phyloP scores from a whole-genome alignment of 1,140 invertebrate species.

The Protaetia brevitarsis region DNA sequence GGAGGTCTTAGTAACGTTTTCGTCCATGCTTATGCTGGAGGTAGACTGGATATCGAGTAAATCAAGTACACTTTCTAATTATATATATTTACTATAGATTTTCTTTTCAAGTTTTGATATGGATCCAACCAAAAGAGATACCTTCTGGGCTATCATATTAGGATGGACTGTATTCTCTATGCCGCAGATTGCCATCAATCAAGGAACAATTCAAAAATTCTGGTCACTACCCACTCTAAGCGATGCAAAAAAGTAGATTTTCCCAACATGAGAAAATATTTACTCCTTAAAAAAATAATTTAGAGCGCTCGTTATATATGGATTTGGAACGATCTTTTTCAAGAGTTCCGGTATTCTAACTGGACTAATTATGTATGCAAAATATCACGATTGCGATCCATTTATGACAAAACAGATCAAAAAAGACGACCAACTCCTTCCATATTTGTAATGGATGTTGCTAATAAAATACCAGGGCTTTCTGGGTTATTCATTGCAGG shows the following conservation, averaged over 20 bases:
- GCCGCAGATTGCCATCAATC: slow-evolving; percentile 56
- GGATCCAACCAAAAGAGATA: slow-evolving; percentile 54
- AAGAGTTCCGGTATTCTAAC: slow-evolving; percentile 50
- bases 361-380: slow-evolving; percentile 71
- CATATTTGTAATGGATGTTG: slow-evolving; percentile 55
- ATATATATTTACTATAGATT: slow-evolving; percentile 46
- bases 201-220: slow-evolving; percentile 59
- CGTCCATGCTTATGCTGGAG: not conserved
- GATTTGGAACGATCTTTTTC: slow-evolving; percentile 25
- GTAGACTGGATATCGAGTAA: slow-evolving; percentile 41
- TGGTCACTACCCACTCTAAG: slow-evolving; percentile 53
- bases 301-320: not conserved
- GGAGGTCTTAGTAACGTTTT: slow-evolving; percentile 59
- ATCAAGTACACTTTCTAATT: not conserved
- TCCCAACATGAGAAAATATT: not conserved
- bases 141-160: slow-evolving; percentile 57
- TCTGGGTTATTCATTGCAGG: slow-evolving; percentile 64
- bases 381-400: slow-evolving; percentile 70
- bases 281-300: not conserved
- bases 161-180: slow-evolving; percentile 60
- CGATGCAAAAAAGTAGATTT: slow-evolving; percentile 51
- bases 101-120: slow-evolving; percentile 58
- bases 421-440: slow-evolving; percentile 51
- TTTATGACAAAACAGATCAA: slow-evolving; percentile 54
- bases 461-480: slow-evolving; percentile 52